Base-by-base conservation (phyloP, 1,140 invertebrate species). In the Eupeodes corollae region DNA sequence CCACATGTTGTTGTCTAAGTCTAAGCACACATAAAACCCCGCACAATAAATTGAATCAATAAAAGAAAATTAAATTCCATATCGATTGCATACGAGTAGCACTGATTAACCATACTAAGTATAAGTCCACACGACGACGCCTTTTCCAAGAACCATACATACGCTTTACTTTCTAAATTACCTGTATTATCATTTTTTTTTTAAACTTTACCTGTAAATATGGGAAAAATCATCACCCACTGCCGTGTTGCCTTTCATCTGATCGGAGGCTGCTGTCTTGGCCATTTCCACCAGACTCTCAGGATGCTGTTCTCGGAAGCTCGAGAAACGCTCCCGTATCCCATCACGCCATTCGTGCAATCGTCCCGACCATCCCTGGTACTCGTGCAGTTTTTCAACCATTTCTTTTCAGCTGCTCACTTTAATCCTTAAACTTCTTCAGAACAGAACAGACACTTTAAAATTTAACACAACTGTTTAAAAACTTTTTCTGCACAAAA, bases 351-450 rank as follows among this genome's bases (percentile, higher is more conserved):
- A 69, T 19, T 71, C 69, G 57, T 88, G 85, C n/a, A 82, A 60
- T 26, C 82, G 72, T n/a, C 85, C 86, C 0, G 77, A 59, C 21
- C 80, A 62, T 8, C 85, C 85, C 56, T 86, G 78, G 59, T 89
- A 89, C 50, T 86, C 80, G 56, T 86, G 76, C 44, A 89, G 68
- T 66, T 89, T 89, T 48, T 88, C 84, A 54, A 78, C 79, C 75
- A 70, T 50, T 6, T 26, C 8, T 5, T 26, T 26, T 26, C 21
- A 26, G 8, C 3, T 26, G 3, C 8, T 8, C 21, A 35, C 14
- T 35, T 35, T 35, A 35, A n/a, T 9, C 13, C 14, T 35, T 35
- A 11, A 35, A 35, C 32, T 33, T 33, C 13, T 8, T 33, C 13
- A 26, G 8, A 26, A 26, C 21, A 26, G 8, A 9, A 33, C 34